A percentile compares a stretch with the other conserved stretches of the same genome.
Conservation (phyloP, 2,888 invertebrate species). For the Frankliniella fusca region DNA sequence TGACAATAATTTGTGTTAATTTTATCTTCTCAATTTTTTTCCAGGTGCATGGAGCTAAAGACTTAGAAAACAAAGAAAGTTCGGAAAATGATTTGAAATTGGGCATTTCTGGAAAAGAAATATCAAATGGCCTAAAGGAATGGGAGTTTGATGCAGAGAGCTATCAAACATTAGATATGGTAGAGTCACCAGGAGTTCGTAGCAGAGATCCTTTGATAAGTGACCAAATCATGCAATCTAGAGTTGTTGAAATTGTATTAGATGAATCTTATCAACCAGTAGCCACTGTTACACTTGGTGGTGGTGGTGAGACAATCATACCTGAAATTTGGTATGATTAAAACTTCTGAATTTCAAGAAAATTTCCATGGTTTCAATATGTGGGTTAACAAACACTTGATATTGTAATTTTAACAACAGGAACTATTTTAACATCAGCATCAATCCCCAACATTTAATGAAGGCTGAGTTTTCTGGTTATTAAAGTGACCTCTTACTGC, state of each 20-base stretch:
- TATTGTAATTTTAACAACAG: not conserved
- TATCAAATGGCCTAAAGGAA: not conserved
- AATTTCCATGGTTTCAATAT: not conserved
- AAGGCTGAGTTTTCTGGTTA: too few relatives aligned
- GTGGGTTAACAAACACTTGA: not conserved
- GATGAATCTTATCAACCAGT: not conserved
- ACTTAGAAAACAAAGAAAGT: not conserved
- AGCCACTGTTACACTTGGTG: not conserved
- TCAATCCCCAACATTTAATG: too few relatives aligned
- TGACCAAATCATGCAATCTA: not conserved
- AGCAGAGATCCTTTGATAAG: not conserved
- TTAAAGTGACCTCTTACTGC: too few relatives aligned
- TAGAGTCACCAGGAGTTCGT: not conserved
- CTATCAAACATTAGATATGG: not conserved
- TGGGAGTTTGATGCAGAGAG: not conserved
- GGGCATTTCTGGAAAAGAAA: not conserved
- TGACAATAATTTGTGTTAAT: not conserved
- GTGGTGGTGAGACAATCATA: not conserved
- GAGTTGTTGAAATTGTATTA: not conserved
- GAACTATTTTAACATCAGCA: not conserved
- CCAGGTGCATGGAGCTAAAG: not conserved
- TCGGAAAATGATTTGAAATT: not conserved
- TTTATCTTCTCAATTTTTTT: not conserved
- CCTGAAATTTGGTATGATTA: slow-evolving; percentile 3
- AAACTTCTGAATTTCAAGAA: not conserved